phyloP scores from a whole-genome alignment of 2,113 vertebrate genomes.

The Todiramphus chloris region DNA sequence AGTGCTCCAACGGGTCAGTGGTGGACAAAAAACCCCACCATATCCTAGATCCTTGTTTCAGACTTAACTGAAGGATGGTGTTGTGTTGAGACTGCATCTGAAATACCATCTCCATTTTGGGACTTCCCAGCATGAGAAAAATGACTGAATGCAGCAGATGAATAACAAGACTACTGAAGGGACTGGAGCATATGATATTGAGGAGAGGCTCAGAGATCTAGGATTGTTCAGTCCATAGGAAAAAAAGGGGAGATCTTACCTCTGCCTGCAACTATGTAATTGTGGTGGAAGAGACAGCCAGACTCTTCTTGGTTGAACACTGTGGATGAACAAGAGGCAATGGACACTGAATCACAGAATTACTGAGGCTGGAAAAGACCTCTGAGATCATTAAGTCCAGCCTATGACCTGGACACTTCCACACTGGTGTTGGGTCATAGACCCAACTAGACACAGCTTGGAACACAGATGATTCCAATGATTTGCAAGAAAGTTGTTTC shows the following conservation, averaged over 20 bases:
- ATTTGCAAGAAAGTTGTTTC: background rate
- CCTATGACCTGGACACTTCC: too few relatives aligned
- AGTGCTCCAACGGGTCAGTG: background rate
- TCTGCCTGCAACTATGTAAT: background rate
- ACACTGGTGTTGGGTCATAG: too few relatives aligned
- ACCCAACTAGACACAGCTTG: background rate
- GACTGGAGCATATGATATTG: background rate
- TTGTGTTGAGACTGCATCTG: background rate
- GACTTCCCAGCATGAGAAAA: background rate
- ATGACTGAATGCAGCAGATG: background rate
- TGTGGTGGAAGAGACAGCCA: background rate
- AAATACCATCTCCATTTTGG: background rate
- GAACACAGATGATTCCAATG: background rate
- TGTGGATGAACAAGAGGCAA: background rate
- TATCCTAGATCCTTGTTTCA: background rate
- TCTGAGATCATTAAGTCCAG: too few relatives aligned
- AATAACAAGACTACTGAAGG: background rate
- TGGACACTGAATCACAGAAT: too few relatives aligned
- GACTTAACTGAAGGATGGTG: background rate
- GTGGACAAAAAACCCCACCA: background rate
- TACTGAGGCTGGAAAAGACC: too few relatives aligned
- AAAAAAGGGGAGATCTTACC: background rate
- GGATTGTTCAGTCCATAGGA: background rate
- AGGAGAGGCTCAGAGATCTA: background rate
- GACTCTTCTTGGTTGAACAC: background rate